Base-by-base conservation (phyloP, 2,797 vertebrate species). In the Toxotes lorentzi region DNA sequence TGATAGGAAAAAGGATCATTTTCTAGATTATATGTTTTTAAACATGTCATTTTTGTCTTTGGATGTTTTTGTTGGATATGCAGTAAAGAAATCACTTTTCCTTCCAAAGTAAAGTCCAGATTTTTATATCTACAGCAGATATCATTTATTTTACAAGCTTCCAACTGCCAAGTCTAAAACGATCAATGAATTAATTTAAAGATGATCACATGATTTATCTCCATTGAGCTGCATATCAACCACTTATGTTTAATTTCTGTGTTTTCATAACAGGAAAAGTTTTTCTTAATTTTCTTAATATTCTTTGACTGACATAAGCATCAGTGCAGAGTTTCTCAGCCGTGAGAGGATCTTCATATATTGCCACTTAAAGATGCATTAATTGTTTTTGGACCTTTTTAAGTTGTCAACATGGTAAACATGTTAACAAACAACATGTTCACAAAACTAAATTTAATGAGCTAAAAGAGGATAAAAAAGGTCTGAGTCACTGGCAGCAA, bases 91-190 rank as follows among this genome's bases (percentile, higher is more conserved):
- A 63, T 57, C 10, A 32, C 34, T 10, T 64, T 62, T 56, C 43
- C 43, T 48, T 45, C 21, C 32, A 53, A 64, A 40, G 13, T 61
- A 62, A 48, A 73, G 47, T 63, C 54, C 35, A 34, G 9, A 65
- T 75, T 79, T 75, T 62, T 32, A 59, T 54, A 59, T 54, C 21
- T n/a, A 34, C 24, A 50, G 23, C 53, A 10, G 43, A 70, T 30
- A 10, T 7, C 4, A 51, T 51, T 84, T 51, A 27, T 12, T 84
- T 66, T 68, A 68, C 38, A 75, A 78, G 82, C 85, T 79, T 85
- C 60, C 8, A 70, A 88, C 84, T 89, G 83, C 85, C 84, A 57
- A 57, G 35, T 69, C 34, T 45, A 70, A 63, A 70, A 40, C 1
- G n/a, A 62, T 65, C n/a, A 11, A 61, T 30, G n/a, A 2, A 34